Base-by-base conservation (phyloP, 2,113 vertebrate species). In the Nycticryphes semicollaris region DNA sequence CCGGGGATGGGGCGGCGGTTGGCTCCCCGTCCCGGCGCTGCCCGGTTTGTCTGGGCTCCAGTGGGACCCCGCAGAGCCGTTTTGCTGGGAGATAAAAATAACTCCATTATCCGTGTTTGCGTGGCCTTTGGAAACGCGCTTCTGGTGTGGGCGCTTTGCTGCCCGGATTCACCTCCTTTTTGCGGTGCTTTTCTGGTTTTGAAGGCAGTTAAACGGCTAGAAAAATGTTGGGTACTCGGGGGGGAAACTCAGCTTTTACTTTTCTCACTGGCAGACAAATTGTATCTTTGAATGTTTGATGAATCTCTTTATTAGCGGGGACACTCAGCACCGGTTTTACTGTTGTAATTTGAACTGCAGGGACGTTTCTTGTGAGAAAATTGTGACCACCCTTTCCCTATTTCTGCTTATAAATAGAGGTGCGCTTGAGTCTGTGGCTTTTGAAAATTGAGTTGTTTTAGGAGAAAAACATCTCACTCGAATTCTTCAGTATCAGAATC, bases 131-230 rank as follows among this genome's bases (percentile, higher is more conserved):
- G 64, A 41, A 31, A 35, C 0, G 1, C 13, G 54, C 50, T 43
- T 7, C 20, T n/a, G 43, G 27, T 25, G 7, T 2, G 15, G 16
- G 67, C 2, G 9, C 81, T 30, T 10, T 2, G 66, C 91, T 43
- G 33, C 67, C 11, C 17, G 8, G 27, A 4, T 33, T 37, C 23
- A 5, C 15, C 0, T 7, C 73, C 27, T 12, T 28, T 12, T 18
- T 3, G 7, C 5, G 1, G 0, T 9, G 12, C 18, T 3, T 31
- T 35, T 4, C 3, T 6, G 72, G 14, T 12, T 64, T 48, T 9
- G 59, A 7, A 12, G 86, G 14, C 7, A 14, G 17, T 1, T 14
- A 10, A 47, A 47, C 2, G 30, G n/a, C 51, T 51, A 24, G 70
- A 35, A 53, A 53, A 78, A 41, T 4, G 15, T 30, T 63, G 37